These are phyloP conservation scores for Blastomussa wellsi DNA, from an alignment of 92 coral and sea anemone genomes.

Conservation along the genomic window DNA sequence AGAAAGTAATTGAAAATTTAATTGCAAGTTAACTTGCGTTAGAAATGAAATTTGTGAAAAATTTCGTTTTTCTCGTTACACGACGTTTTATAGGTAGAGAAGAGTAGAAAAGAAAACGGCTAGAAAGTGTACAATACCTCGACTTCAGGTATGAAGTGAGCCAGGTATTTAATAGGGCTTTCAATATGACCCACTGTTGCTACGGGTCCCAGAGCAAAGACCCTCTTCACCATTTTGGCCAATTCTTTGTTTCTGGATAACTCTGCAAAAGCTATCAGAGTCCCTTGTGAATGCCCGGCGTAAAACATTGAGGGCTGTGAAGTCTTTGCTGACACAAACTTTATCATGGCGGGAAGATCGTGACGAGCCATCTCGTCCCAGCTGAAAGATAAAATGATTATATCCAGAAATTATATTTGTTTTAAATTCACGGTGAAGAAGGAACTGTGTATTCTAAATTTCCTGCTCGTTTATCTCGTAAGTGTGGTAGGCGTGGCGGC, in stretches of 20 bases:
- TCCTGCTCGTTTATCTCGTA: too few relatives aligned
- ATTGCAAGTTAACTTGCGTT: too few relatives aligned
- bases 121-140: constrained; percentile 44
- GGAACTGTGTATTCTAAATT: too few relatives aligned
- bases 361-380: constrained; percentile 93
- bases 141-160: constrained; percentile 50
- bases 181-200: constrained; percentile 61
- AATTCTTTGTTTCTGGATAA: constrained; percentile 76
- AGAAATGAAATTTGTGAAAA: too few relatives aligned
- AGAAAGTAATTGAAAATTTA: too few relatives aligned
- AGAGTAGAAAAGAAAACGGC: background rate
- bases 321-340: constrained; percentile 64
- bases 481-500: too few relatives aligned
- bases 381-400: constrained; percentile 36
- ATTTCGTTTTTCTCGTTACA: background rate
- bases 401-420: background rate
- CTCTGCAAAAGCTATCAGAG: constrained; percentile 87
- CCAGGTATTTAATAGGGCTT: constrained; percentile 68
- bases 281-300: constrained; percentile 94
- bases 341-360: constrained; percentile 92
- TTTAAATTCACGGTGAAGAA: too few relatives aligned
- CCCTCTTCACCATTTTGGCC: constrained; percentile 73
- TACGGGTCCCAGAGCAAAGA: constrained; percentile 89
- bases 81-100: background rate
- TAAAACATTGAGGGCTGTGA: constrained; percentile 66